Evolutionary conservation across 1,140 invertebrate genomes (phyloP).

Genomic region (Drosophila punjabiensis): DNA sequence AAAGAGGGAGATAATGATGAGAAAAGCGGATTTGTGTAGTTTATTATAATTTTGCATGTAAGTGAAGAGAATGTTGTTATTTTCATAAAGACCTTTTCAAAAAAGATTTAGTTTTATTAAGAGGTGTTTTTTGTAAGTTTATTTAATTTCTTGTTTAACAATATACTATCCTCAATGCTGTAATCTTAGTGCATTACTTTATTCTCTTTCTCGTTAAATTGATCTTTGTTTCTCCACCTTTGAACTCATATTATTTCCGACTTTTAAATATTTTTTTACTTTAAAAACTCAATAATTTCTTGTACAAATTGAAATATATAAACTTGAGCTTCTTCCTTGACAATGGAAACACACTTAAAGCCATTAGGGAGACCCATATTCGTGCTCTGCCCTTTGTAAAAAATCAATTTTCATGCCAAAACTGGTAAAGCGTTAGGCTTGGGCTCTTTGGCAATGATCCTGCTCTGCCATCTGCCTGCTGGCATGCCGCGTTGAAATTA

Average conservation of each 20-base stretch:
- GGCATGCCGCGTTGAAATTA: constrained; percentile 44
- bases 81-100: too few species aligned
- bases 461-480: neutral
- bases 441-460: constrained; percentile 12
- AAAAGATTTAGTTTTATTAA: too few species aligned
- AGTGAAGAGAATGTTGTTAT: neutral
- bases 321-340: neutral
- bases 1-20: neutral
- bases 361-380: constrained; percentile 30
- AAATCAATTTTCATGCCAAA: constrained; percentile 50
- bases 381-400: neutral
- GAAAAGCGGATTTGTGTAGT: neutral
- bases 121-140: too few species aligned
- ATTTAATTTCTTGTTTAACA: too few species aligned
- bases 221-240: too few species aligned
- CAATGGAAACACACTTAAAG: constrained; percentile 42
- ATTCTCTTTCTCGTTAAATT: too few species aligned
- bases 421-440: constrained; percentile 44
- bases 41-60: neutral
- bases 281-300: too few species aligned
- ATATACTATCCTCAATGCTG: too few species aligned
- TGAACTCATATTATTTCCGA: too few species aligned
- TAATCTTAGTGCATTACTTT: too few species aligned
- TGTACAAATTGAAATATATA: neutral
- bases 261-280: too few species aligned